Evolutionary conservation across 2,113 vertebrate genomes (phyloP).

Genomic region (Leucopsar rothschildi): DNA sequence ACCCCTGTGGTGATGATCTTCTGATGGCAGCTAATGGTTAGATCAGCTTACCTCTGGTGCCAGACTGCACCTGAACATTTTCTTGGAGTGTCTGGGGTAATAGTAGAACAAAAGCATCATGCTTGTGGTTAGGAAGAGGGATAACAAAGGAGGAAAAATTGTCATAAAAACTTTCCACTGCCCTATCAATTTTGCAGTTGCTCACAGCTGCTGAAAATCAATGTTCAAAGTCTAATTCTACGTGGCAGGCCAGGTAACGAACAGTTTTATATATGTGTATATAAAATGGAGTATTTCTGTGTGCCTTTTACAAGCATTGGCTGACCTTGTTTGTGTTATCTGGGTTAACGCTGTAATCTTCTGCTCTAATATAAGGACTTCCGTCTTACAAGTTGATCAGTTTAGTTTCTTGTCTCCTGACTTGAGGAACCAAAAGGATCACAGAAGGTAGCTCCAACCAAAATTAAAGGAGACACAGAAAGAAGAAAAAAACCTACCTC

Average conservation of each 20-base stretch:
- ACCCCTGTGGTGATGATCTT: background rate
- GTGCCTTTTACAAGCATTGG: background rate
- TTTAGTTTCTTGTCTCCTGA: constrained; percentile 28
- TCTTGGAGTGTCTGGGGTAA: background rate
- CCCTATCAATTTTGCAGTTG: background rate
- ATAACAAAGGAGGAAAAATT: background rate
- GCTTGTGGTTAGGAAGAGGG: background rate
- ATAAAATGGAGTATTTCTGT: background rate
- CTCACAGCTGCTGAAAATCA: constrained; percentile 7
- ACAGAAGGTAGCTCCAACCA: background rate
- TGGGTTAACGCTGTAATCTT: constrained; percentile 45
- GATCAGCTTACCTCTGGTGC: background rate
- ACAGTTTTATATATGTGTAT: background rate
- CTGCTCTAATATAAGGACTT: constrained; percentile 13
- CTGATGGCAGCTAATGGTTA: background rate
- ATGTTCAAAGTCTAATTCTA: constrained; percentile 12
- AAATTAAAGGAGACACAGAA: background rate
- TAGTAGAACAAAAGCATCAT: background rate
- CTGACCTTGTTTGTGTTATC: constrained; percentile 51
- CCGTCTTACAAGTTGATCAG: constrained; percentile 32
- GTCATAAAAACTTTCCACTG: background rate
- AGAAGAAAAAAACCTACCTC: accelerated
- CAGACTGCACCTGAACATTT: background rate
- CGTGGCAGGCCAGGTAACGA: constrained; percentile 1
- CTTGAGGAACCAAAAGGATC: background rate